Base-by-base conservation (phyloP, 1,140 invertebrate species). In the Drosophila yakuba region DNA sequence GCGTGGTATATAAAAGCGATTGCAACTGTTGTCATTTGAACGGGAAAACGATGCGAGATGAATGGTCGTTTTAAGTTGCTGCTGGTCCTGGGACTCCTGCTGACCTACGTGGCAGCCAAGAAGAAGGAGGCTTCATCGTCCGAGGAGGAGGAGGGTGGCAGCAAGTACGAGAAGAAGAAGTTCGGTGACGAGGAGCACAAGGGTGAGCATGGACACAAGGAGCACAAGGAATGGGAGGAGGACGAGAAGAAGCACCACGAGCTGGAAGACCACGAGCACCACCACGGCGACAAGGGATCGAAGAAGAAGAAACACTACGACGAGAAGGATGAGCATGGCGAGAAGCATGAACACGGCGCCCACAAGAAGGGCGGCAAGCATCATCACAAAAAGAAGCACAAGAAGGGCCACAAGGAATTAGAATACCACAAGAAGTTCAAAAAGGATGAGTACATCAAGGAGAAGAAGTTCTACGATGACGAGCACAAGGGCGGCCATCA, bases 401-500 rank as follows among this genome's bases (percentile, higher is more conserved):
- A 95, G 74, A 95, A 96, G 72, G 95, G 95, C 0, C 95, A 95
- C 75, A 95, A 95, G 59, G 95, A 95, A 12, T 93, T 94, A 85
- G 96, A 96, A 17, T 96, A 96, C 90, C 95, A 96, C 91, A 96
- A 96, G 88, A 96, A 96, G 80, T 95, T 96, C 78, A 95, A 96
- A 91, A 96, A 96, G 78, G 95, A 96, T 60, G 96, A 96, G 58
- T 96, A 96, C 88, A 94, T 96, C 88, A 96, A 97, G 77, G 95
- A 96, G 68, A 96, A 96, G 89, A 96, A 96, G 91, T 96, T 96
- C 94, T 96, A 96, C 92, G 95, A 96, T 89, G 95, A 96, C 83
- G 95, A 94, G 91, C 95, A 96, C 92, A 96, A 96, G 90, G 95
- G 95, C 6, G 96, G 96, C 0, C 95, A 96, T 74, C 95, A 96